Conservation (phyloP, 1,140 invertebrate genomes). For the Rhyzopertha dominica region DNA sequence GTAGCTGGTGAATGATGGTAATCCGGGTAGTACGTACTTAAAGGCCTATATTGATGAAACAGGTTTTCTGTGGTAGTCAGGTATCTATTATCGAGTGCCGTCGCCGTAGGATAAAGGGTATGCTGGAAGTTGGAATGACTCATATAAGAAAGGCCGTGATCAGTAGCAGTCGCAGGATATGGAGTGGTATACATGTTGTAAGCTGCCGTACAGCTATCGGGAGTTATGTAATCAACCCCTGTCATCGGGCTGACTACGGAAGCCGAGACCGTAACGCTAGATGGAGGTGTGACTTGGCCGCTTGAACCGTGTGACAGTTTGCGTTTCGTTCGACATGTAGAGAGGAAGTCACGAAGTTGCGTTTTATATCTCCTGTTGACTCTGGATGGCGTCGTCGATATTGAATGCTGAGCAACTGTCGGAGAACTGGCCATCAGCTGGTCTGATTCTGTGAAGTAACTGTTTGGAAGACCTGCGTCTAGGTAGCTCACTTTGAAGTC, state of each 20-base stretch:
- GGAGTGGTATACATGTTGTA: conserved; percentile 80
- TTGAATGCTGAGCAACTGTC: conserved; percentile 46
- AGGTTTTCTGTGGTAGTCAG: conserved; percentile 72
- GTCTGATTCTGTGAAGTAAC: conserved; percentile 82
- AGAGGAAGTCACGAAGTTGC: conserved; percentile 85
- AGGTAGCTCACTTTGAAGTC: conserved; percentile 98
- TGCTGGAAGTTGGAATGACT: conserved; percentile 70
- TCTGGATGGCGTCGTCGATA: conserved; percentile 62
- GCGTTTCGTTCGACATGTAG: conserved; percentile 84
- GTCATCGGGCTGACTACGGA: conserved; percentile 44
- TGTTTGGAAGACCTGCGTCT: conserved; percentile 84
- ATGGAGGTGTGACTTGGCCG: conserved; percentile 40
- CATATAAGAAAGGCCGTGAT: conserved; percentile 65
- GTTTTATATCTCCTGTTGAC: conserved; percentile 87
- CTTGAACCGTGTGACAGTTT: conserved; percentile 59
- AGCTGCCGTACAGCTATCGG: conserved; percentile 61
- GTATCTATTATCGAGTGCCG: conserved; percentile 68
- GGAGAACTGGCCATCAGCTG: conserved; percentile 63
- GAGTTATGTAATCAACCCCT: conserved; percentile 61
- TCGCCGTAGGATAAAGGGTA: conserved; percentile 60
- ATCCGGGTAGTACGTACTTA: conserved; percentile 70
- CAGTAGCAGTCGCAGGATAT: conserved; percentile 62
- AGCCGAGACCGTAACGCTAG: conserved; percentile 33
- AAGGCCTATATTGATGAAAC: conserved; percentile 78
- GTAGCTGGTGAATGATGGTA: conserved; percentile 61